phyloP scores from a whole-genome alignment of 2,797 vertebrate genomes.

The Okamejei kenojei region DNA sequence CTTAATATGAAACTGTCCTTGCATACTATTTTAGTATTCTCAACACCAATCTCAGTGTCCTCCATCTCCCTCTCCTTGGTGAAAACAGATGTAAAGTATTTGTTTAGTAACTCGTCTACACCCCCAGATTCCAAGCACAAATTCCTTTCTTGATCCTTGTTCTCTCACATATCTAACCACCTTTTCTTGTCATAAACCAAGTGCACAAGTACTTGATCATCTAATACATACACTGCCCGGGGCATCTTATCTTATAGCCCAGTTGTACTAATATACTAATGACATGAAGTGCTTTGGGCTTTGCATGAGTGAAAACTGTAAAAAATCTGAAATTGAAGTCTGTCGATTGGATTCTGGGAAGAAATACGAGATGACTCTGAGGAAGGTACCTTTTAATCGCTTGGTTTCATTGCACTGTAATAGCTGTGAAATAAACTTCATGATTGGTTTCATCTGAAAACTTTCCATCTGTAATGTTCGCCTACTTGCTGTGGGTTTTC shows the following conservation, averaged over 20 bases:
- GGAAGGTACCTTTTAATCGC: not conserved
- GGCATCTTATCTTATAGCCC: not conserved
- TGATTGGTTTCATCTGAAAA: not conserved
- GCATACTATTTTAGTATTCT: too few species aligned
- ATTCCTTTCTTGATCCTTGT: too few species aligned
- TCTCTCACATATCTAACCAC: not conserved
- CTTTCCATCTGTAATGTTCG: not conserved
- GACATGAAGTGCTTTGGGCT: not conserved
- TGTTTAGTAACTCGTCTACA: too few species aligned
- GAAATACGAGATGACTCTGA: not conserved
- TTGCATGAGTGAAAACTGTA: not conserved
- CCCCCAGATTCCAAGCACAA: too few species aligned
- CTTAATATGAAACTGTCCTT: too few species aligned
- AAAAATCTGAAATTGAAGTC: not conserved
- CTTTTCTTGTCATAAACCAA: not conserved
- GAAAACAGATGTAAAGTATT: too few species aligned
- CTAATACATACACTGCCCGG: not conserved
- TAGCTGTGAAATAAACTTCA: not conserved
- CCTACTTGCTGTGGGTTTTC: not conserved
- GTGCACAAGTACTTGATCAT: not conserved
- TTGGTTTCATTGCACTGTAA: not conserved
- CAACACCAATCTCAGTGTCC: too few species aligned
- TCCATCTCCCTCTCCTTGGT: too few species aligned
- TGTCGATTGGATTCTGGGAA: not conserved
- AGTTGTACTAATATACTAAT: not conserved